These are phyloP conservation scores for Drosophila quadrilineata DNA, from an alignment of 1,140 invertebrate species.

Conservation along the genomic window DNA sequence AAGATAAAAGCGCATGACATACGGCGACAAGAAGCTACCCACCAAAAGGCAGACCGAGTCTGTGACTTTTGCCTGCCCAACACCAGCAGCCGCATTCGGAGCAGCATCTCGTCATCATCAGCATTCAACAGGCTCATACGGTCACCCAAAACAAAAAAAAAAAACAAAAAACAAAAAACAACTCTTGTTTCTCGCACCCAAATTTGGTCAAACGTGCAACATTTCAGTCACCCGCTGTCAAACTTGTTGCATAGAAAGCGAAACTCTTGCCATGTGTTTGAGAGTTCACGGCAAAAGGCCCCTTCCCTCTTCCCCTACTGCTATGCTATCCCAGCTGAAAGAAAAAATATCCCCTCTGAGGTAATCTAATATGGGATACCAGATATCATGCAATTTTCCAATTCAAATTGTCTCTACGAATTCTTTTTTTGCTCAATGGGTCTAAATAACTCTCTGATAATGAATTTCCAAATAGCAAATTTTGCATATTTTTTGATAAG, in stretches of 20 bases:
- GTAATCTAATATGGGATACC: no score
- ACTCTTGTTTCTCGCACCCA: slow-evolving; percentile 48
- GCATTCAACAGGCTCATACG: slow-evolving; percentile 7
- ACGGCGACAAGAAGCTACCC: slow-evolving; percentile 78
- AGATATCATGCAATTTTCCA: no score
- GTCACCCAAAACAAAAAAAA: no score
- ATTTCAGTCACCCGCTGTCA: slow-evolving; percentile 75
- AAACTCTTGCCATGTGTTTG: slow-evolving; percentile 47
- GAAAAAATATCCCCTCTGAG: no score
- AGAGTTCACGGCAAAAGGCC: no score
- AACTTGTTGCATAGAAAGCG: slow-evolving; percentile 71
- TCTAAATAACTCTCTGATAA: no score
- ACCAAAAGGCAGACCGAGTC: slow-evolving; percentile 51
- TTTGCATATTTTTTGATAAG: no score
- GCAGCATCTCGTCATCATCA: no score
- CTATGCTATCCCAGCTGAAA: slow-evolving; percentile 20
- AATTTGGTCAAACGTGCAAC: slow-evolving; percentile 79
- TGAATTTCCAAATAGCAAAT: no score
- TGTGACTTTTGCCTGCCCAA: slow-evolving; percentile 8
- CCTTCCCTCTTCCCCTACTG: not conserved
- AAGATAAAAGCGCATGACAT: slow-evolving; percentile 76
- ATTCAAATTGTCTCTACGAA: no score
- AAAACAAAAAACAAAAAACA: no score
- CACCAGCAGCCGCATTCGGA: slow-evolving; percentile 7
- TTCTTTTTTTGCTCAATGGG: no score